phyloP scores from a whole-genome alignment of 2,113 vertebrate genomes.

The Xiphorhynchus elegans region DNA sequence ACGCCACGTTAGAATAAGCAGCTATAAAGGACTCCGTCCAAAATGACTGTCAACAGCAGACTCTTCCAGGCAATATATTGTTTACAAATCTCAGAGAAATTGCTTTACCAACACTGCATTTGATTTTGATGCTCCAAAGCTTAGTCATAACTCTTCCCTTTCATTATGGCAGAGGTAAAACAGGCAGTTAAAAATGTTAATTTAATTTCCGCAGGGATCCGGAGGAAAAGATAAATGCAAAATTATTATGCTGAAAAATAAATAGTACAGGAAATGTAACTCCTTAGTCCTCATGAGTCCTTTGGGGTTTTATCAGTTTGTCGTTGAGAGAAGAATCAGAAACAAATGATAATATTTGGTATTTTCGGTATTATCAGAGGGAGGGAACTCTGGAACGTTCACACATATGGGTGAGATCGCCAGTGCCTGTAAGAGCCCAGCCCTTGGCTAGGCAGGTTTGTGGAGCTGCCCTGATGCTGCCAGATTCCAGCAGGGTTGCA shows the following conservation, averaged over 20 bases:
- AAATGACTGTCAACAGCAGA: conserved; percentile 61
- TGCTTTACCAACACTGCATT: conserved; percentile 41
- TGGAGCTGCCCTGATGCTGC: not conserved
- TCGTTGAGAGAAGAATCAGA: not conserved
- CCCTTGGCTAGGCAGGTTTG: not conserved
- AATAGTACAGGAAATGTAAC: not conserved
- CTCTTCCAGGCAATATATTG: conserved; percentile 52
- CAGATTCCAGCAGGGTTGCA: not conserved
- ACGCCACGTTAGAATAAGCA: conserved; percentile 68
- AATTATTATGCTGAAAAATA: not conserved
- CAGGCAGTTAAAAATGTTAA: conserved; percentile 51
- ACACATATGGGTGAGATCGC: not conserved
- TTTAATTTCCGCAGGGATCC: conserved; percentile 35
- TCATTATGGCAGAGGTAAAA: conserved; percentile 54
- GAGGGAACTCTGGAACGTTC: not conserved
- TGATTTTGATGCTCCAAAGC: conserved; percentile 46
- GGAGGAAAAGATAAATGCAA: not conserved
- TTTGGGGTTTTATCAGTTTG: not conserved
- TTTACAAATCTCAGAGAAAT: conserved; percentile 68
- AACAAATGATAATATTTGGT: not conserved
- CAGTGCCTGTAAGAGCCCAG: not conserved
- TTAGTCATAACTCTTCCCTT: conserved; percentile 30
- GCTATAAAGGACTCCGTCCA: conserved; percentile 63
- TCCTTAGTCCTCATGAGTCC: not conserved
- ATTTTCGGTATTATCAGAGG: not conserved